Evolutionary conservation across 2,888 invertebrate genomes (phyloP).

Genomic region (Ganaspis brasiliensis): DNA sequence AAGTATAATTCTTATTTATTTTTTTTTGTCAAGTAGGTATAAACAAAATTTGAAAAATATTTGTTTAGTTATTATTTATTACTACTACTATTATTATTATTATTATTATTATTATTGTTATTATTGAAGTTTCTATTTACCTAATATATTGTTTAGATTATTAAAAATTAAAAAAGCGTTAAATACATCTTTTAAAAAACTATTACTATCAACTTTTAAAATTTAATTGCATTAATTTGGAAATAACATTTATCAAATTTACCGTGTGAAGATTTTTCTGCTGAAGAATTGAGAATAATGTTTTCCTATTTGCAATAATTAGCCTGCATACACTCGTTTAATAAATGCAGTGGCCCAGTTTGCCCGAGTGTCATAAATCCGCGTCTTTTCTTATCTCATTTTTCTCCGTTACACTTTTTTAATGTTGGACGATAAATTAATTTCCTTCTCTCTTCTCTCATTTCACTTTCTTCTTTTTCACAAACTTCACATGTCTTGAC

Average conservation of each 20-base stretch:
- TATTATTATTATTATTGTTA: too few relatives aligned
- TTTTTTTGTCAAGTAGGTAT: too few relatives aligned
- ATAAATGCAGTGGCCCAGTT: slow-evolving; percentile 22
- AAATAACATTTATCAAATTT: too few relatives aligned
- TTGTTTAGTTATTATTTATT: too few relatives aligned
- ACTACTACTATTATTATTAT: too few relatives aligned
- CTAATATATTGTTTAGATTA: too few relatives aligned
- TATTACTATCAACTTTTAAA: too few relatives aligned
- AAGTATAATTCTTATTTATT: not conserved
- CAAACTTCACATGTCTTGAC: slow-evolving; percentile 13
- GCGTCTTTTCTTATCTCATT: slow-evolving; percentile 39
- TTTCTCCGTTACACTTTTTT: slow-evolving; percentile 26
- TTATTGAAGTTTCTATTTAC: too few relatives aligned
- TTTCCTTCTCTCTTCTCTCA: slow-evolving; percentile 15
- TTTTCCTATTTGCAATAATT: slow-evolving; percentile 30
- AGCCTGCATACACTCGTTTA: slow-evolving; percentile 12
- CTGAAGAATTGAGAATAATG: not conserved
- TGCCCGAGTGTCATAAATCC: slow-evolving; percentile 21
- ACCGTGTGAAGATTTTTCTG: not conserved
- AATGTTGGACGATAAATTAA: slow-evolving; percentile 36
- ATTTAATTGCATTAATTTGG: too few relatives aligned
- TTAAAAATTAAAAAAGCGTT: too few relatives aligned
- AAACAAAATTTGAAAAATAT: too few relatives aligned
- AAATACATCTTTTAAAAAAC: too few relatives aligned
- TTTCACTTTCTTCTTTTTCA: slow-evolving; percentile 24